Percentiles rank a stretch among this genome's conserved stretches.
Evolutionary conservation across 2,113 vertebrate genomes (phyloP).

Genomic region (Pantherophis guttatus): DNA sequence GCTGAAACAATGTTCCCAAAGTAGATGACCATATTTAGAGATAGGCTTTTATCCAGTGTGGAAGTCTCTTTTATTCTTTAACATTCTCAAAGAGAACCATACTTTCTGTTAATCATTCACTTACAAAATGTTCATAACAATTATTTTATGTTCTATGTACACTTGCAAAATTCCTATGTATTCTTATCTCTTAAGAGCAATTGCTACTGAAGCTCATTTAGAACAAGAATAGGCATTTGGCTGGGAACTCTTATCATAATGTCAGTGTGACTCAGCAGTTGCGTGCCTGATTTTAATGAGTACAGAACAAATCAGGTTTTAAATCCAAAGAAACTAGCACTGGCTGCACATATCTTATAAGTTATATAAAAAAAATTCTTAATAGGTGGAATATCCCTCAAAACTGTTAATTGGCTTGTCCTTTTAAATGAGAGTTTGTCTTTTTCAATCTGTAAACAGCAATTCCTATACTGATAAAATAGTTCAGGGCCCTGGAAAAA

Average conservation of each 20-base stretch:
- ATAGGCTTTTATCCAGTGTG: neutral
- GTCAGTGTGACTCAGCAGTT: constrained; percentile 63
- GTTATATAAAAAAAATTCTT: constrained; percentile 6
- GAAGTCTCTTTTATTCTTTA: neutral
- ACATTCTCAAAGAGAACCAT: neutral
- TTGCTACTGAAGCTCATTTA: constrained; percentile 34
- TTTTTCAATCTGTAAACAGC: neutral
- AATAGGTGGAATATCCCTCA: neutral
- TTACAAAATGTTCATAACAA: neutral
- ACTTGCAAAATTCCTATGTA: neutral
- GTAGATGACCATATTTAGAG: neutral
- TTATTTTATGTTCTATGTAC: constrained; percentile 12
- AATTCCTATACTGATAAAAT: neutral
- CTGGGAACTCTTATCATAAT: constrained; percentile 28
- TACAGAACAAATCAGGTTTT: constrained; percentile 2
- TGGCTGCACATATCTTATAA: neutral
- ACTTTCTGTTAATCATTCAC: neutral
- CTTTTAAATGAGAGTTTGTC: neutral
- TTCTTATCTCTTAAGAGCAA: constrained; percentile 13
- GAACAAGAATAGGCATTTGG: constrained; percentile 44
- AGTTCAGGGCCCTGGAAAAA: neutral
- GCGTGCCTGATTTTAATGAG: constrained; percentile 31
- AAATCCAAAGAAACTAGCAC: constrained; percentile 15
- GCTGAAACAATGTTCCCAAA: neutral
- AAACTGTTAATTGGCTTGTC: neutral